These are phyloP conservation scores for Lamellibrachia columna DNA, from an alignment of 2,888 invertebrate species.

Conservation along the genomic window DNA sequence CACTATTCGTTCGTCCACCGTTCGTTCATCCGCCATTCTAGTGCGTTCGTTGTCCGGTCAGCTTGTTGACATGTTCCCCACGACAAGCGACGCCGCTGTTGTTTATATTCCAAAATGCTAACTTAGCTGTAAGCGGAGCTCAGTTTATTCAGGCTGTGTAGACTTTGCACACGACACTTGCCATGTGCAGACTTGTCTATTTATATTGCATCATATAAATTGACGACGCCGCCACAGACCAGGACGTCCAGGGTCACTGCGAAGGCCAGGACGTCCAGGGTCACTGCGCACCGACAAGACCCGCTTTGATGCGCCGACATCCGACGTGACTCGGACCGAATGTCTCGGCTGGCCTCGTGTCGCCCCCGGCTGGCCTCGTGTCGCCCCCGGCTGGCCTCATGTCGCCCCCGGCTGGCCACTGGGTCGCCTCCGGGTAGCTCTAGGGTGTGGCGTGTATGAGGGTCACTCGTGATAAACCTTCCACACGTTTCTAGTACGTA, in stretches of 20 bases:
- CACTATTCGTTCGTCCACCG: no score
- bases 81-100: not conserved
- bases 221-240: not conserved
- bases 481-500: no score
- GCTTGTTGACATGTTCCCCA: not conserved
- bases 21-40: no score
- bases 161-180: not conserved
- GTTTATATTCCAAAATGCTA: not conserved
- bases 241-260: not conserved
- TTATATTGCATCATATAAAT: not conserved
- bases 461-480: no score
- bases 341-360: no score
- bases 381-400: no score
- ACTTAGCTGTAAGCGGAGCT: not conserved
- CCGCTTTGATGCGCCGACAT: no score
- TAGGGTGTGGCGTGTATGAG: no score
- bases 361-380: no score
- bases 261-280: not conserved
- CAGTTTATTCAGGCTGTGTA: not conserved
- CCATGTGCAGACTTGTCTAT: not conserved
- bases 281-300: not conserved
- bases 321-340: no score
- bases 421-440: no score
- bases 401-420: no score
- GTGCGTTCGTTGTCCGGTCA: not conserved